Evolutionary conservation across 2,888 invertebrate genomes (phyloP).

Genomic region (Craniophora ligustri): DNA sequence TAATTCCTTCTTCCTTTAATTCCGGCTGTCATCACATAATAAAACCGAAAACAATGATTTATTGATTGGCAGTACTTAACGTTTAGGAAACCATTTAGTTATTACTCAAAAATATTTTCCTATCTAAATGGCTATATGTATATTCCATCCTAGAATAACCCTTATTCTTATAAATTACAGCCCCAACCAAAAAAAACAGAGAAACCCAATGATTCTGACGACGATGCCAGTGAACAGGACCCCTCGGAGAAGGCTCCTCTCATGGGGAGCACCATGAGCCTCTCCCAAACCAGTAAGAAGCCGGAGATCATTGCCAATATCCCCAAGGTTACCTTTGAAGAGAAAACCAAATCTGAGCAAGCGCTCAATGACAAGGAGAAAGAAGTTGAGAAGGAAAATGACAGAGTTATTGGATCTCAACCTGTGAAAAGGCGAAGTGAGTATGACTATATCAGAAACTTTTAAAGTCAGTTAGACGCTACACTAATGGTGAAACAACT

Average conservation of each 20-base stretch:
- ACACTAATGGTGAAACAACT: no score
- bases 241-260: constrained; percentile 84
- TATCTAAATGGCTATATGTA: no score
- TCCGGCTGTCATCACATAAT: no score
- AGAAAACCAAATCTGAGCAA: constrained; percentile 66
- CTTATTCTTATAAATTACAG: constrained; percentile 62
- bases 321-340: constrained; percentile 76
- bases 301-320: constrained; percentile 83
- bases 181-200: constrained; percentile 67
- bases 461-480: no score
- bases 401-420: constrained; percentile 75
- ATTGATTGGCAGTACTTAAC: no score
- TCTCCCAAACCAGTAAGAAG: constrained; percentile 69
- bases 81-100: no score
- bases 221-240: constrained; percentile 78
- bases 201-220: constrained; percentile 74
- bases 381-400: constrained; percentile 57
- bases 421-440: constrained; percentile 84
- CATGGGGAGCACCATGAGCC: constrained; percentile 79
- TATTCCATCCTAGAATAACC: not conserved
- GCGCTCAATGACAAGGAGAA: constrained; percentile 61
- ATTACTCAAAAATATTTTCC: not conserved
- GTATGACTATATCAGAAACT: constrained; percentile 50
- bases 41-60: no score
- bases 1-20: no score